phyloP scores from a whole-genome alignment of 1,140 invertebrate genomes.

The Trinorchestia longiramus region DNA sequence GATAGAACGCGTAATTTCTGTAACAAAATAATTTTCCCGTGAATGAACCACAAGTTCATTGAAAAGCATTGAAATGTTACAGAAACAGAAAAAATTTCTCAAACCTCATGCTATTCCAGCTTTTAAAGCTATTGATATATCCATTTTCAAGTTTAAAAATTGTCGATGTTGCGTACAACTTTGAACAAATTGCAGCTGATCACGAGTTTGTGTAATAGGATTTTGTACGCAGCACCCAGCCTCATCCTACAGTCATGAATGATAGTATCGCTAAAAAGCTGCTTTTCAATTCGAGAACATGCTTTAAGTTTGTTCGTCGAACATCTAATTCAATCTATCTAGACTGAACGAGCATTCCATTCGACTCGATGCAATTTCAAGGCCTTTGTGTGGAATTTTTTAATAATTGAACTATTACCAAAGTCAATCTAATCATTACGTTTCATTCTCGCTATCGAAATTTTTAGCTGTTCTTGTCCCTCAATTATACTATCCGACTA shows the following conservation, averaged over 20 bases:
- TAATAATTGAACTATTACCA: not conserved
- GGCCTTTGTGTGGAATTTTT: not conserved
- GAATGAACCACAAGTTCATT: not conserved
- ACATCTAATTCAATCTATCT: not conserved
- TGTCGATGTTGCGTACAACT: not conserved
- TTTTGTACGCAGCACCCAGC: not conserved
- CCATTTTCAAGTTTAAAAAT: not conserved
- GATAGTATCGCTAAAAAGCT: not conserved
- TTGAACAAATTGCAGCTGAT: not conserved
- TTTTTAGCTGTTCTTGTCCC: not conserved
- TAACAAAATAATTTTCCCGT: not conserved
- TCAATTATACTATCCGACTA: not conserved
- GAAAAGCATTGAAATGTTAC: not conserved
- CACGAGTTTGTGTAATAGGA: not conserved
- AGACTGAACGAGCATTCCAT: not conserved
- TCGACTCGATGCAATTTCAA: not conserved
- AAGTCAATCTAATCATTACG: not conserved
- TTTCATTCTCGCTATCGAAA: not conserved
- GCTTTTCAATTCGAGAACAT: not conserved
- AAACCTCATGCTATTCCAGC: not conserved
- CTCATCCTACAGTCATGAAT: not conserved
- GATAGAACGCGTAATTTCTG: not conserved
- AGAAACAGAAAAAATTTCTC: not conserved
- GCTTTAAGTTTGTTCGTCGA: not conserved
- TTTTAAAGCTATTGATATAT: not conserved